phyloP scores from a whole-genome alignment of 2,888 invertebrate species.

The Zele albiditarsus region DNA sequence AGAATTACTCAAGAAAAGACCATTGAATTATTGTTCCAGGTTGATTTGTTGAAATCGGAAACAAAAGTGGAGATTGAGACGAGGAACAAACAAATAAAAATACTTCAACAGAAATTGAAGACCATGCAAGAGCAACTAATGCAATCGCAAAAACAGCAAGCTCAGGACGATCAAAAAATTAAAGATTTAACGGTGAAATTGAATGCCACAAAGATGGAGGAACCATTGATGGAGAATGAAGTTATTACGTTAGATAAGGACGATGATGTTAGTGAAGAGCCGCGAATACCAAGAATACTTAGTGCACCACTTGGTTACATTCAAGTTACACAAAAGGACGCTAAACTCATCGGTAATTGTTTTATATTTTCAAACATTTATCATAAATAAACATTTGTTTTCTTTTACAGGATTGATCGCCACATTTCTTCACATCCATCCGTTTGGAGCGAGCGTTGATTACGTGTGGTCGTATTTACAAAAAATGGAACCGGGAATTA shows the following conservation, averaged over 20 bases:
- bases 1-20: too few species aligned
- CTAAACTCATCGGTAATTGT: conserved; percentile 81
- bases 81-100: conserved; percentile 89
- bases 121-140: conserved; percentile 78
- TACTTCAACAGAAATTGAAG: conserved; percentile 79
- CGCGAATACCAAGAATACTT: conserved; percentile 64
- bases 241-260: conserved; percentile 74
- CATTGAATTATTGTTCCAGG: conserved; percentile 63
- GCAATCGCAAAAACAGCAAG: conserved; percentile 75
- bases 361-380: not conserved
- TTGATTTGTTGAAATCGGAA: conserved; percentile 89
- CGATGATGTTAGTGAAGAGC: conserved; percentile 68
- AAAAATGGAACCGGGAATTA: conserved; percentile 82
- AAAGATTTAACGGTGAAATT: conserved; percentile 74
- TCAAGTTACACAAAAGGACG: conserved; percentile 77
- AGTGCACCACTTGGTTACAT: conserved; percentile 58
- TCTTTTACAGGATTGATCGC: conserved; percentile 81
- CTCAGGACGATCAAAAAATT: conserved; percentile 75
- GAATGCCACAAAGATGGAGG: conserved; percentile 68
- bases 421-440: conserved; percentile 93
- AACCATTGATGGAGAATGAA: conserved; percentile 68
- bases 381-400: not conserved
- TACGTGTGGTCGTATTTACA: conserved; percentile 94
- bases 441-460: conserved; percentile 92
- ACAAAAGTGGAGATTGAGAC: conserved; percentile 85